phyloP scores from a whole-genome alignment of 2,888 invertebrate genomes.

The Eudasyphora cyanicolor region DNA sequence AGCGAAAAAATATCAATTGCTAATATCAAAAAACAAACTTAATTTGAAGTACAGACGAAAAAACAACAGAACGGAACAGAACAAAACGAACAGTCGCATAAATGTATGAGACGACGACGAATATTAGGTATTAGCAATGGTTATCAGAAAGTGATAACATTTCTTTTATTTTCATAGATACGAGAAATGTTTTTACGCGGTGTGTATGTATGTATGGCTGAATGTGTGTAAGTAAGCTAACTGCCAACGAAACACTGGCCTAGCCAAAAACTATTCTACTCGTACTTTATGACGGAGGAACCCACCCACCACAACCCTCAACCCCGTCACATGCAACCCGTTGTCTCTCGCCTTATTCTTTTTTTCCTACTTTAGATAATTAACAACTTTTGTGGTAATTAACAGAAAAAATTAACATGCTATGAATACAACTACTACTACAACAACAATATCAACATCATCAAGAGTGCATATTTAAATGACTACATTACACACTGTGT shows the following conservation, averaged over 20 bases:
- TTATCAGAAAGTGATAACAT: constrained; percentile 19
- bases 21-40: constrained; percentile 22
- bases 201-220: too few relatives aligned
- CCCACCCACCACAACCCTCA: too few relatives aligned
- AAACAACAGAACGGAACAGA: too few relatives aligned
- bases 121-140: constrained; percentile 17
- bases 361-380: background rate
- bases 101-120: too few relatives aligned
- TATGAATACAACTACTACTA: constrained; percentile 18
- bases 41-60: constrained; percentile 13
- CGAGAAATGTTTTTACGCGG: background rate
- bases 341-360: background rate
- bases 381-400: constrained; percentile 38
- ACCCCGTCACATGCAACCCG: too few relatives aligned
- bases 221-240: background rate
- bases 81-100: too few relatives aligned
- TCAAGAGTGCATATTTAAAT: background rate
- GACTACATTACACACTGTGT: constrained; percentile 29
- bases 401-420: constrained; percentile 28
- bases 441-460: too few relatives aligned
- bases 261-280: background rate
- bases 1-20: constrained; percentile 15
- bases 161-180: background rate
- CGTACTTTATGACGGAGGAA: background rate
- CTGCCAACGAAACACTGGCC: background rate